These are phyloP conservation scores for Drusus annulatus DNA, from an alignment of 1,140 invertebrate species.

Conservation along the genomic window DNA sequence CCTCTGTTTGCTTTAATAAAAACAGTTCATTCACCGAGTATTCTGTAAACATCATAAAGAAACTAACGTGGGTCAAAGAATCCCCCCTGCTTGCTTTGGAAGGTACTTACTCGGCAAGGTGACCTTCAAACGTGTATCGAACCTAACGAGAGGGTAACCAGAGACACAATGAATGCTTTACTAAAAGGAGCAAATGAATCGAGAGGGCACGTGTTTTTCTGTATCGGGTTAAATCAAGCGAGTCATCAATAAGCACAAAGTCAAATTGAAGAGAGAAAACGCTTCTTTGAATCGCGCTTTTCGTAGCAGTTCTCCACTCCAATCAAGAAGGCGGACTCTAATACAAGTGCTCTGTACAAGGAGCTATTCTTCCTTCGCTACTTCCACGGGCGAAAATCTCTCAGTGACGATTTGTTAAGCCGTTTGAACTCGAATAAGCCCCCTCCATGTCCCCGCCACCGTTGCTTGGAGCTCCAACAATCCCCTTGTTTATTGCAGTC, in stretches of 20 bases:
- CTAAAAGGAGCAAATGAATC: too few species aligned
- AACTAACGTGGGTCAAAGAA: too few species aligned
- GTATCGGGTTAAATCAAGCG: constrained; percentile 13
- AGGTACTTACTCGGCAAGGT: too few species aligned
- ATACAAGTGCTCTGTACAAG: constrained; percentile 11
- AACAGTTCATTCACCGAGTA: too few species aligned
- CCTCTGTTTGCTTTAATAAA: too few species aligned
- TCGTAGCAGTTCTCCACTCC: background rate
- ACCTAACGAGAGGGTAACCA: too few species aligned
- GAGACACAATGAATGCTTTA: too few species aligned
- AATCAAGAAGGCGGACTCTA: constrained; percentile 3
- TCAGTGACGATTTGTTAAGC: constrained; percentile 11
- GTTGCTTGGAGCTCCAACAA: background rate
- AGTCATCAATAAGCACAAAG: constrained; percentile 16
- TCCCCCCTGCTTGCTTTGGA: too few species aligned
- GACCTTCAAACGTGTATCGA: too few species aligned
- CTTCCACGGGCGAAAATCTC: background rate
- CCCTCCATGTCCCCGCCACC: background rate
- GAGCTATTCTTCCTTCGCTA: background rate
- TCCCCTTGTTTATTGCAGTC: constrained; percentile 19
- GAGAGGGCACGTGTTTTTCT: background rate
- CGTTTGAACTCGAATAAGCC: constrained; percentile 7
- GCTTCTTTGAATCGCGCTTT: background rate
- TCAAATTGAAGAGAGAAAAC: constrained; percentile 4
- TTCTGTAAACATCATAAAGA: too few species aligned